Percentiles rank a stretch among this genome's conserved stretches.
Conservation (phyloP, 2,888 invertebrate genomes). For the Drosophila suboccidentalis region DNA sequence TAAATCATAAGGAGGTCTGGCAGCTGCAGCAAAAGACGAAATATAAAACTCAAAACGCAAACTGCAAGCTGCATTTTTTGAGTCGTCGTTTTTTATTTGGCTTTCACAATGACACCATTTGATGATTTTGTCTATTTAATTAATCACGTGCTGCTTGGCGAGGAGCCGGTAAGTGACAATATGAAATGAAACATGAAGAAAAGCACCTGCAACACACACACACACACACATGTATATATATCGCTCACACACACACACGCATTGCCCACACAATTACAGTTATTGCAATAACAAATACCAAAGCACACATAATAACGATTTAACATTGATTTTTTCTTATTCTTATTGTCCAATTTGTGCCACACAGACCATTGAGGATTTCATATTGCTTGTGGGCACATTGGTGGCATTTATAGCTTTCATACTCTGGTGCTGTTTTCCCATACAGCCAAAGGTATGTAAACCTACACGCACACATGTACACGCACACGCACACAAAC, state of each 20-base stretch:
- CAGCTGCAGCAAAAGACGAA: slow-evolving; percentile 7
- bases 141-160: slow-evolving; percentile 88
- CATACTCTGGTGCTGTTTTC: slow-evolving; percentile 89
- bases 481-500: slow-evolving; percentile 21
- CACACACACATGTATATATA: background rate
- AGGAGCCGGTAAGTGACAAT: slow-evolving; percentile 87
- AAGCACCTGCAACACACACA: background rate
- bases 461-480: slow-evolving; percentile 17
- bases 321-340: slow-evolving; percentile 24
- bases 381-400: slow-evolving; percentile 88
- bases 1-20: slow-evolving; percentile 6
- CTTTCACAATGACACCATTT: slow-evolving; percentile 86
- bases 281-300: slow-evolving; percentile 9
- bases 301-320: background rate
- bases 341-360: slow-evolving; percentile 24
- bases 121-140: slow-evolving; percentile 88
- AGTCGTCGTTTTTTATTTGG: slow-evolving; percentile 13
- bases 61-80: slow-evolving; percentile 29
- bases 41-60: background rate
- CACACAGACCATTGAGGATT: slow-evolving; percentile 88
- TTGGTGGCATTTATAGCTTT: slow-evolving; percentile 89
- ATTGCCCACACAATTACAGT: slow-evolving; percentile 1
- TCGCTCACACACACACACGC: background rate
- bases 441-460: slow-evolving; percentile 86
- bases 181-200: background rate